These are phyloP conservation scores for Vulpes vulpes DNA, from an alignment of 2,113 vertebrate species.

Conservation along the genomic window DNA sequence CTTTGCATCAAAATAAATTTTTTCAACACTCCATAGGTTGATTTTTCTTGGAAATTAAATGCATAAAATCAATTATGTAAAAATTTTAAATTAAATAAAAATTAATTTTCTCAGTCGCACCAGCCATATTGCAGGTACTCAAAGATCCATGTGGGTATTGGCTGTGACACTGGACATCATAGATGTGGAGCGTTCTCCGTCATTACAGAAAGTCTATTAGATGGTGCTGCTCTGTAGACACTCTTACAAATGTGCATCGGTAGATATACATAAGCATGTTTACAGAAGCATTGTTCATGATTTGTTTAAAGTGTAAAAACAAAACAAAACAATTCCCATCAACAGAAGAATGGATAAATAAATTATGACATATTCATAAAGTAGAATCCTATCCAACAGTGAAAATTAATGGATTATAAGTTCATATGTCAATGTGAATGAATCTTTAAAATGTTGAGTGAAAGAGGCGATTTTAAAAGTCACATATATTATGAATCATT, in stretches of 20 bases:
- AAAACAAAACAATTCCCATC: background rate
- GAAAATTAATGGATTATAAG: background rate
- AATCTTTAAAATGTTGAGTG: background rate
- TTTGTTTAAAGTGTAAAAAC: background rate
- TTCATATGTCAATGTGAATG: background rate
- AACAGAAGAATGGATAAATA: background rate
- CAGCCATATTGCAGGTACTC: background rate
- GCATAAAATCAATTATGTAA: background rate
- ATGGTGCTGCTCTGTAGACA: background rate
- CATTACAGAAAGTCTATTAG: background rate
- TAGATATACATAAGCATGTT: background rate
- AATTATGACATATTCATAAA: background rate
- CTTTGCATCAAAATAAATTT: background rate
- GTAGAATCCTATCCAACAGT: background rate
- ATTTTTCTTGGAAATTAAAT: background rate
- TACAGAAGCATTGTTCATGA: background rate
- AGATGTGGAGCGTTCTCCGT: background rate
- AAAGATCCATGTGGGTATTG: background rate
- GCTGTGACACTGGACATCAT: background rate
- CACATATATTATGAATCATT: background rate
- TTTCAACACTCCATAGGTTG: background rate
- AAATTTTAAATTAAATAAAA: background rate
- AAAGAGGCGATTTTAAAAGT: slow-evolving; percentile 10
- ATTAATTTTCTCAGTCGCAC: background rate
- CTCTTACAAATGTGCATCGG: background rate